These are phyloP conservation scores for Bostrychus sinensis DNA, from an alignment of 2,113 vertebrate genomes.

Conservation along the genomic window DNA sequence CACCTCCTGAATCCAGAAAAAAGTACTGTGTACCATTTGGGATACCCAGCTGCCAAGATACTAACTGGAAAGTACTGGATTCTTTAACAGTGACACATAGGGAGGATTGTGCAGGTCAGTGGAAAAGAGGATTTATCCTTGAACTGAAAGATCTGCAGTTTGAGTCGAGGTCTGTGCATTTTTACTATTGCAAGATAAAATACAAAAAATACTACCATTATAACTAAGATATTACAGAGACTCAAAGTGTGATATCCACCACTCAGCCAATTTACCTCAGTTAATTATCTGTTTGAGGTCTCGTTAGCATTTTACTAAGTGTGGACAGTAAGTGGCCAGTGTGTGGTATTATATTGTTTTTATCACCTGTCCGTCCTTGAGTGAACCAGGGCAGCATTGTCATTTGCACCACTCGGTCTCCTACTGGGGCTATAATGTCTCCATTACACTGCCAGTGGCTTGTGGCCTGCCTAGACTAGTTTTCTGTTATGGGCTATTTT, in stretches of 20 bases:
- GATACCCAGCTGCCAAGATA: too few species aligned
- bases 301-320: neutral
- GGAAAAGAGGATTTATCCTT: too few species aligned
- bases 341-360: constrained; percentile 28
- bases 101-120: too few species aligned
- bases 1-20: too few species aligned
- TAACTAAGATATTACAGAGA: neutral
- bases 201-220: too few species aligned
- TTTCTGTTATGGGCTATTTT: constrained; percentile 51
- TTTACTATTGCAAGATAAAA: too few species aligned
- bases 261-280: neutral
- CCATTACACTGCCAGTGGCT: constrained; percentile 50
- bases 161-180: too few species aligned
- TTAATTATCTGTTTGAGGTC: neutral
- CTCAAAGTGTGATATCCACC: neutral
- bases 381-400: constrained; percentile 32
- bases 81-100: too few species aligned
- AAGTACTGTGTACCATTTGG: too few species aligned
- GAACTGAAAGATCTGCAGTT: too few species aligned
- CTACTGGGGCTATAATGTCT: constrained; percentile 52
- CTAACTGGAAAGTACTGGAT: too few species aligned
- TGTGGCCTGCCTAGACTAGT: constrained; percentile 36
- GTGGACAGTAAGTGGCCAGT: constrained; percentile 16
- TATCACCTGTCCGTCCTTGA: constrained; percentile 45
- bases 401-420: constrained; percentile 37